Base-by-base conservation (phyloP, 2,113 vertebrate genomes). In the Pachyramphus minor region DNA sequence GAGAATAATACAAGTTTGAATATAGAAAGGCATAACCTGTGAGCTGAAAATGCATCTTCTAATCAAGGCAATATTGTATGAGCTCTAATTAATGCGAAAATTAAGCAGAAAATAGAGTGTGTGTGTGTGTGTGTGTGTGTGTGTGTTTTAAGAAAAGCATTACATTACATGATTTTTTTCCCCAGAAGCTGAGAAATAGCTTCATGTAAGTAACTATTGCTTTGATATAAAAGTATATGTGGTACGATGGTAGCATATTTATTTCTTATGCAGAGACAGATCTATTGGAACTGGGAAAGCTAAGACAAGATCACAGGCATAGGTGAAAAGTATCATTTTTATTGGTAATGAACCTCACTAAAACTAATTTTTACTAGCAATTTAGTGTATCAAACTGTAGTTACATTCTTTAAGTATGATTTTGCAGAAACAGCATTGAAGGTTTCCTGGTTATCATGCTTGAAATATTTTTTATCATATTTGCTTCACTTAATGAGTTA, bases 391-490 rank as follows among this genome's bases (percentile, higher is more conserved):
- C 30, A 77, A 83, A 80, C 18, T 86, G 59, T 47, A 76, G 23
- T 85, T 90, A 76, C 3, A 69, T 23, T 79, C 25, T 45, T 0
- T 33, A 89, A 91, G 25, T 49, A 64, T 18, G 56, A 90, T 71
- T 90, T 41, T 88, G n/a, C 62, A 91, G 87, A 87, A 95, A 60
- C 8, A 68, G 28, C 24, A 64, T 20, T 35, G 37, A 85, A 35
- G 37, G 16, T 47, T 90, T 91, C 45, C 59, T 47, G 30, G 20
- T 74, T 49, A 73, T 50, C 85, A 63, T 45, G 22, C 53, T 64
- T 85, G 62, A 76, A 87, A 73, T 52, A 76, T 9, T 78, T 93
- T 87, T 91, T 83, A 91, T 56, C 25, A 39, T 76, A 91, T 94
- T 87, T 75, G 31, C 41, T 76, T 93, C 58, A 89, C 22, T 66